These are phyloP conservation scores for Genyomyrus donnyi DNA, from an alignment of 2,113 vertebrate species.

Conservation along the genomic window DNA sequence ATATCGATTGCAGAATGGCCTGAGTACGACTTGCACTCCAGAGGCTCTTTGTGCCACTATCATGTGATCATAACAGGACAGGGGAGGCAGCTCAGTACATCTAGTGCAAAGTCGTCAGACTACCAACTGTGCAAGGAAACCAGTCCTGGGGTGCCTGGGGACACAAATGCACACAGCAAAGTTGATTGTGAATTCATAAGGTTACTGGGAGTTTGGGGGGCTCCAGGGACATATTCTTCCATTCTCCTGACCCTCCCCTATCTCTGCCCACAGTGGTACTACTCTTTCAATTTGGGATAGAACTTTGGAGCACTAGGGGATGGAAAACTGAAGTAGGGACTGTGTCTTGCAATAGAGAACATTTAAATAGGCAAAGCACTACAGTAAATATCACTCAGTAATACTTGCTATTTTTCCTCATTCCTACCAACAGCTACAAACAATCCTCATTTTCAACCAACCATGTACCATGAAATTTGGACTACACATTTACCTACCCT, in stretches of 20 bases:
- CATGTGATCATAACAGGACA: neutral
- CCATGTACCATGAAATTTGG: neutral
- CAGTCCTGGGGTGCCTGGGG: conserved; percentile 21
- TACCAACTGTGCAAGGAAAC: conserved; percentile 38
- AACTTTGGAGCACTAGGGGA: neutral
- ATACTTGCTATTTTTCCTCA: neutral
- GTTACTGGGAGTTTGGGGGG: conserved; percentile 28
- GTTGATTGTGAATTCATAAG: conserved; percentile 28
- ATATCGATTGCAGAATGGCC: neutral
- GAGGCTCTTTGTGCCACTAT: neutral
- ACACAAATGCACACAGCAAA: conserved; percentile 13
- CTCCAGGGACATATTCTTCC: neutral
- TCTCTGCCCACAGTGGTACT: neutral
- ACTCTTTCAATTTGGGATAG: neutral
- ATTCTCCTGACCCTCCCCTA: neutral
- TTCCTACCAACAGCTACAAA: neutral
- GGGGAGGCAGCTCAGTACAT: neutral
- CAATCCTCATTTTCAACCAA: neutral
- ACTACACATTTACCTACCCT: neutral
- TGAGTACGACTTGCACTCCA: neutral
- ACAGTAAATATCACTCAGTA: neutral
- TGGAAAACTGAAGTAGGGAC: neutral
- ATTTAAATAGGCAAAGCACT: neutral
- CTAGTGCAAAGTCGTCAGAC: conserved; percentile 24
- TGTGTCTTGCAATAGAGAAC: neutral